Conservation (phyloP, 2,797 vertebrate species). For the Pipistrellus nathusii region DNA sequence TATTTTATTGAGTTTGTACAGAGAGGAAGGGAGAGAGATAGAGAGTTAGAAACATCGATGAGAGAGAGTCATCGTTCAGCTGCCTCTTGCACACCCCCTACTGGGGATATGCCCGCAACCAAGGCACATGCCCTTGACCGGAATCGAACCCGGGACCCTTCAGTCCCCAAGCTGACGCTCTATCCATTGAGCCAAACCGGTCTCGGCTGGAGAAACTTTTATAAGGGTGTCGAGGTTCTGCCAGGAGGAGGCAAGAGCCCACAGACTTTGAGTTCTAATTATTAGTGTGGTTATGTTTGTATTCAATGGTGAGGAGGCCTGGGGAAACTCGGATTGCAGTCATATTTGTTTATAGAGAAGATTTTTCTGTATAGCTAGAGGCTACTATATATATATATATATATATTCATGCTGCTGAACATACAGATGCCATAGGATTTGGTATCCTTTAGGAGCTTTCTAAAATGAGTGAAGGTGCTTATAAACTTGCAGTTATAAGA, state of each 20-base stretch:
- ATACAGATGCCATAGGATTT: not conserved
- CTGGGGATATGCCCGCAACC: too few relatives aligned
- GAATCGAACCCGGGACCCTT: too few relatives aligned
- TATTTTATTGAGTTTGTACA: too few relatives aligned
- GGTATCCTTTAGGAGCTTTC: slow-evolving; percentile 5
- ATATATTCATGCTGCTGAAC: not conserved
- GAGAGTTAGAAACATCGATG: too few relatives aligned
- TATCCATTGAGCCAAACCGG: too few relatives aligned
- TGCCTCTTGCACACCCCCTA: too few relatives aligned
- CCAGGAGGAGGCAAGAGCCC: not conserved
- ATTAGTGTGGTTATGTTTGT: not conserved
- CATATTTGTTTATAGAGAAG: not conserved
- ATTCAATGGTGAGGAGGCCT: not conserved
- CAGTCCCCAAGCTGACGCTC: too few relatives aligned
- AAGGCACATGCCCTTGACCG: too few relatives aligned
- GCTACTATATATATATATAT: not conserved
- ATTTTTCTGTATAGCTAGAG: slow-evolving; percentile 6
- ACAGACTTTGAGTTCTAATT: not conserved
- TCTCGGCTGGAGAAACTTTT: not conserved
- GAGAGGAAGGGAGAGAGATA: too few relatives aligned
- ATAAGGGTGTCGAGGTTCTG: not conserved
- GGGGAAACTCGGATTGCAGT: not conserved
- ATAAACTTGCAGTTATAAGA: not conserved
- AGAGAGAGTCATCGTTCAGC: too few relatives aligned
- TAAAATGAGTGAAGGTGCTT: not conserved